phyloP scores from a whole-genome alignment of 2,888 invertebrate species.

The Dynastes hyllus region DNA sequence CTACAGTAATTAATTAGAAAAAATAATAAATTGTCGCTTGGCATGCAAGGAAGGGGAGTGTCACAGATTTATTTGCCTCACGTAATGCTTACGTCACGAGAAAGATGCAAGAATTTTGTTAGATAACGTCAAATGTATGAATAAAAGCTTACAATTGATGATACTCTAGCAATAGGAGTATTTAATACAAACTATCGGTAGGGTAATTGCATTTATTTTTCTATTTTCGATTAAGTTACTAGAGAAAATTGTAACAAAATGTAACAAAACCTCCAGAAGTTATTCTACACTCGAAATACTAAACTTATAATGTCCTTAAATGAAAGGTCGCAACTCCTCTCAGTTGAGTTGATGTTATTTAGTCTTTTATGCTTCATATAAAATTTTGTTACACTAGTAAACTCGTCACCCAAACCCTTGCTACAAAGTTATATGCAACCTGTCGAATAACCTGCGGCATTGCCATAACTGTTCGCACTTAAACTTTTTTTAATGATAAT shows the following conservation, averaged over 20 bases:
- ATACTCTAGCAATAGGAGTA: no score
- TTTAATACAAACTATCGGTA: no score
- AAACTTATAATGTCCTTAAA: background rate
- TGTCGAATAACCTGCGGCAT: background rate
- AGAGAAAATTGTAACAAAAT: no score
- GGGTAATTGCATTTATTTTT: no score
- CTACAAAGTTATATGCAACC: background rate
- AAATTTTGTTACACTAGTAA: background rate
- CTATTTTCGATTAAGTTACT: no score
- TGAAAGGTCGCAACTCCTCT: background rate
- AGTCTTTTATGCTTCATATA: background rate
- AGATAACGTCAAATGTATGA: background rate
- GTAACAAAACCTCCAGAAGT: background rate
- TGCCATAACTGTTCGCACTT: no score
- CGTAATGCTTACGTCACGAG: background rate
- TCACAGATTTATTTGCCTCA: conserved; percentile 3
- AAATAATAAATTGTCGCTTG: background rate
- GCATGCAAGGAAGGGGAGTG: background rate
- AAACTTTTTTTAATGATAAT: no score
- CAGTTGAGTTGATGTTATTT: background rate
- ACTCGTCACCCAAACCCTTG: background rate
- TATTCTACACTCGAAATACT: background rate
- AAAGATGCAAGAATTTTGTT: background rate
- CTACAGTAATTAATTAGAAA: background rate
- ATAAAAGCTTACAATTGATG: no score